These are phyloP conservation scores for Muraenolepis orangiensis DNA, from an alignment of 2,797 vertebrate species.

Conservation along the genomic window DNA sequence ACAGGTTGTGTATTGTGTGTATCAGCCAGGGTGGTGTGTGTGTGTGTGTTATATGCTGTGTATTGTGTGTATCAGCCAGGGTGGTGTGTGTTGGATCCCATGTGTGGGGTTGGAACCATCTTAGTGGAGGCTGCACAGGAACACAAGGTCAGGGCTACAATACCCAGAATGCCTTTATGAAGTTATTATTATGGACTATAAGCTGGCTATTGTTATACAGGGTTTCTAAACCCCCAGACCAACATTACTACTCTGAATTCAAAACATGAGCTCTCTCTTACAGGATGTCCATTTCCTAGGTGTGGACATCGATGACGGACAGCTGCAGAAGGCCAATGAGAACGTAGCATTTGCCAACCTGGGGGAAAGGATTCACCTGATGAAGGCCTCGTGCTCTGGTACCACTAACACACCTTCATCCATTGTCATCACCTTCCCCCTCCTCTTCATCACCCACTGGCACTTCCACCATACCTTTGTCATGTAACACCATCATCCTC, in stretches of 20 bases:
- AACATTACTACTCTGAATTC: neutral
- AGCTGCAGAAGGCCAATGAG: slow-evolving; percentile 77
- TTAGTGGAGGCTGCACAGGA: slow-evolving; percentile 89
- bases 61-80: slow-evolving; percentile 68
- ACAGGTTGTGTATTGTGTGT: slow-evolving; percentile 5
- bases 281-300: slow-evolving; percentile 81
- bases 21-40: slow-evolving; percentile 67
- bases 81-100: slow-evolving; percentile 85
- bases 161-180: neutral
- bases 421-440: too few species aligned
- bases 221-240: too few species aligned
- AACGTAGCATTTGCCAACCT: slow-evolving; percentile 80
- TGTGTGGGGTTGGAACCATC: slow-evolving; percentile 93
- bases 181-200: too few species aligned
- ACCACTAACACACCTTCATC: slow-evolving; percentile 15
- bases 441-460: neutral
- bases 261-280: slow-evolving; percentile 4
- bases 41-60: neutral
- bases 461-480: too few species aligned
- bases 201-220: neutral
- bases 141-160: slow-evolving; percentile 73
- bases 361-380: slow-evolving; percentile 71
- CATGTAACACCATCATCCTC: too few species aligned
- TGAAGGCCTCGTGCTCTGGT: slow-evolving; percentile 84
- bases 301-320: slow-evolving; percentile 79